These are phyloP conservation scores for Tenthredo distinguenda DNA, from an alignment of 2,888 invertebrate species.

Conservation along the genomic window DNA sequence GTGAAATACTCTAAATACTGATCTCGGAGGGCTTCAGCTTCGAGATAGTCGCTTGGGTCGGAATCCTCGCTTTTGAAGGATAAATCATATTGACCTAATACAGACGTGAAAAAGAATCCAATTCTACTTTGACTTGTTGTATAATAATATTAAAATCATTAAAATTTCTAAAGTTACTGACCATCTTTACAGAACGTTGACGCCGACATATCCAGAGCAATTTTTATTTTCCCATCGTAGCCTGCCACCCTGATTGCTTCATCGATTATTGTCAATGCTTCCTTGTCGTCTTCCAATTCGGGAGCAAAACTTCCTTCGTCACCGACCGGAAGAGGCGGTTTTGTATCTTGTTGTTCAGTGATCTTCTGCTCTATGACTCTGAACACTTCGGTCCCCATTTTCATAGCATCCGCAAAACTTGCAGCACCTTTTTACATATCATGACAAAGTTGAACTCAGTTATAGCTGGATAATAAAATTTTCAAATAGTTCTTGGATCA, in stretches of 20 bases:
- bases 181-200: slow-evolving; percentile 71
- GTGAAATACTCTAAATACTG: slow-evolving; percentile 67
- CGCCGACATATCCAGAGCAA: slow-evolving; percentile 70
- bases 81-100: slow-evolving; percentile 70
- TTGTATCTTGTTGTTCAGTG: slow-evolving; percentile 65
- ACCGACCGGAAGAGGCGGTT: slow-evolving; percentile 65
- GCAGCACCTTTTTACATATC: slow-evolving; percentile 65
- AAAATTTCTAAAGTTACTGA: slow-evolving; percentile 53
- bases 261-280: slow-evolving; percentile 65
- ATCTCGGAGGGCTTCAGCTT: slow-evolving; percentile 67
- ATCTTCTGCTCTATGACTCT: slow-evolving; percentile 67
- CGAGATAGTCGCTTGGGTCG: slow-evolving; percentile 70
- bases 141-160: not conserved
- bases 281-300: slow-evolving; percentile 68
- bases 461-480: not conserved
- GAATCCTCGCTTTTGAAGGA: slow-evolving; percentile 71
- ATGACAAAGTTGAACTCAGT: not conserved
- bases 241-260: slow-evolving; percentile 70
- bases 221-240: slow-evolving; percentile 70
- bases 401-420: slow-evolving; percentile 71
- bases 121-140: not conserved
- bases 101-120: not conserved
- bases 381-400: slow-evolving; percentile 71
- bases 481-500: not conserved
- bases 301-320: slow-evolving; percentile 71